Percentiles rank a stretch among this genome's conserved stretches.
These are phyloP conservation scores for Leptodactylus fuscus DNA, from an alignment of 2,113 vertebrate species.

Conservation along the genomic window DNA sequence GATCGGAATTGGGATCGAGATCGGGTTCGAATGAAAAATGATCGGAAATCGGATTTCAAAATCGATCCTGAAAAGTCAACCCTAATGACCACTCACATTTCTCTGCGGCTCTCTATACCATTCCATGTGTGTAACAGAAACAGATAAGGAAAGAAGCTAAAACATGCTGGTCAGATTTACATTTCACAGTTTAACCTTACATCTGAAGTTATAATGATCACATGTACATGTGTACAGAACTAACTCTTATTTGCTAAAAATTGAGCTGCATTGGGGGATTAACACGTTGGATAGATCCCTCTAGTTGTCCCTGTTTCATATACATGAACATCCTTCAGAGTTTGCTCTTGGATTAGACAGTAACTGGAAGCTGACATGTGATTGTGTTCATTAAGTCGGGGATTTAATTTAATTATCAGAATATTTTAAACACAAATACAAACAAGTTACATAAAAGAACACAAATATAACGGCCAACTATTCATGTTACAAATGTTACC, in stretches of 20 bases:
- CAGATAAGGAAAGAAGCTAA: too few species aligned
- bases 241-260: not conserved
- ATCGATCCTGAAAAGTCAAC: too few species aligned
- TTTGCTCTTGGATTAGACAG: constrained; percentile 32
- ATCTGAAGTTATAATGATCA: not conserved
- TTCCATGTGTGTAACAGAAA: too few species aligned
- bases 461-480: not conserved
- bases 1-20: too few species aligned
- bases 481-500: not conserved
- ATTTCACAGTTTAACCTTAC: not conserved
- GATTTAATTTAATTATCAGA: constrained; percentile 36
- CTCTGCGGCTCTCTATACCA: too few species aligned
- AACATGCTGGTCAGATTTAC: not conserved
- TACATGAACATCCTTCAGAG: not conserved
- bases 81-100: too few species aligned
- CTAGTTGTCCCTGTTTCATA: constrained; percentile 17
- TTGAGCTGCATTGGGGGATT: constrained; percentile 22
- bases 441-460: not conserved
- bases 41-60: too few species aligned
- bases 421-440: constrained; percentile 43
- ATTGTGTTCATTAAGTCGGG: constrained; percentile 38
- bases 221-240: not conserved
- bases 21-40: too few species aligned
- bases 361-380: constrained; percentile 24
- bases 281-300: constrained; percentile 1